A percentile compares a stretch with the other conserved stretches of the same genome.
phyloP scores from a whole-genome alignment of 1,140 invertebrate genomes.

The Dreissena polymorpha region DNA sequence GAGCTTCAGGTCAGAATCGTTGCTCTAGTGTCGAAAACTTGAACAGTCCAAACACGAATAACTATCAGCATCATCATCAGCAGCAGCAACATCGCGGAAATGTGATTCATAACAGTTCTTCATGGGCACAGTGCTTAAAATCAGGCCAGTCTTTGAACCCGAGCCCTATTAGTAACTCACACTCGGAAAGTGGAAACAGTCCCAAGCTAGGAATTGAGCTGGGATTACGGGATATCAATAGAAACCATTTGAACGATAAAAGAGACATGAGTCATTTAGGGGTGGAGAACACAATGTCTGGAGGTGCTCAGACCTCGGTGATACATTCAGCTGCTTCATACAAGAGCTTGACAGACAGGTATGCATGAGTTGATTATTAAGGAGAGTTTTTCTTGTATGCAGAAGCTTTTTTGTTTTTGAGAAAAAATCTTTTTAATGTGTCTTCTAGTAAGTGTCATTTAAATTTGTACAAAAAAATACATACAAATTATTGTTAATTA shows the following conservation, averaged over 20 bases:
- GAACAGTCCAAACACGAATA: conserved; percentile 52
- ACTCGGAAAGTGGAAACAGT: conserved; percentile 61
- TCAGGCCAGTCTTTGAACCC: conserved; percentile 55
- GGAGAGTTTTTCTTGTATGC: too few species aligned
- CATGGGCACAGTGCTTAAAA: conserved; percentile 64
- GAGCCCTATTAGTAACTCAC: conserved; percentile 60
- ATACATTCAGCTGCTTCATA: conserved; percentile 67
- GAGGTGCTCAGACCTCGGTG: conserved; percentile 71
- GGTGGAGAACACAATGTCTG: conserved; percentile 66
- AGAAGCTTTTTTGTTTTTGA: too few species aligned
- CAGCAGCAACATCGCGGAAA: conserved; percentile 55
- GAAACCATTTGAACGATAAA: conserved; percentile 41
- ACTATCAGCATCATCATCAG: conserved; percentile 55
- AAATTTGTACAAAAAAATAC: too few species aligned
- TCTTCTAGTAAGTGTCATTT: too few species aligned
- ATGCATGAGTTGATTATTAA: background rate
- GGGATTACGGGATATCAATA: conserved; percentile 39
- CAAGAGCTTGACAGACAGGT: conserved; percentile 48
- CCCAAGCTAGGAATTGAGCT: conserved; percentile 54
- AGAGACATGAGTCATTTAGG: conserved; percentile 37
- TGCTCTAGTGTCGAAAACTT: conserved; percentile 54
- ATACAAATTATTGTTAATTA: too few species aligned
- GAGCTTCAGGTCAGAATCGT: conserved; percentile 53
- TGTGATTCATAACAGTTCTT: conserved; percentile 61
- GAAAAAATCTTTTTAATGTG: too few species aligned